These are phyloP conservation scores for Cryptotermes secundus DNA, from an alignment of 1,140 invertebrate species.

Conservation along the genomic window DNA sequence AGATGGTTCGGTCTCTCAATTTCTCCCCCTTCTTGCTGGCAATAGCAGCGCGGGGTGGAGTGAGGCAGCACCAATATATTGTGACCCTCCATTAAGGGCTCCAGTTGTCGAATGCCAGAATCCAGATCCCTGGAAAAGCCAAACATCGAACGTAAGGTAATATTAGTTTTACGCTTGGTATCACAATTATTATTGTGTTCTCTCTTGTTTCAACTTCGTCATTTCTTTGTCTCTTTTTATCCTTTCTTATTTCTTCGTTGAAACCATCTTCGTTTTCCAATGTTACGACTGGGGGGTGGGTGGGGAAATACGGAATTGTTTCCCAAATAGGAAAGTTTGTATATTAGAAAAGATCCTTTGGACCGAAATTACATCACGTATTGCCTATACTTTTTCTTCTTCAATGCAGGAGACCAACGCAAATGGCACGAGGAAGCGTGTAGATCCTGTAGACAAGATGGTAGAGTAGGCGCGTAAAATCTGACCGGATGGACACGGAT, in stretches of 20 bases:
- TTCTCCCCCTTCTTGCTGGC: background rate
- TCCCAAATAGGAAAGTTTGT: background rate
- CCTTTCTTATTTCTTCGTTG: background rate
- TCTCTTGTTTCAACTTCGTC: background rate
- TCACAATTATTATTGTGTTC: conserved; percentile 17
- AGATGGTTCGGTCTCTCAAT: background rate
- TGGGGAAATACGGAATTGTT: background rate
- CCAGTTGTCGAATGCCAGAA: background rate
- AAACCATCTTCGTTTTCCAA: background rate
- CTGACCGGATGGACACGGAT: too few relatives aligned
- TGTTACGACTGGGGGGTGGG: background rate
- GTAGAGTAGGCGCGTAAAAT: too few relatives aligned
- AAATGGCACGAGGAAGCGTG: background rate
- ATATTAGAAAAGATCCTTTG: background rate
- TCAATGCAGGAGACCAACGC: background rate
- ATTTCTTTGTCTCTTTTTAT: background rate
- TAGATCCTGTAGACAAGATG: background rate
- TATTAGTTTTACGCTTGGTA: background rate
- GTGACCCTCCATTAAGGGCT: background rate
- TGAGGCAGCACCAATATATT: background rate
- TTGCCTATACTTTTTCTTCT: background rate
- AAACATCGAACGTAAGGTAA: conserved; percentile 3
- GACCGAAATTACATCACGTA: background rate
- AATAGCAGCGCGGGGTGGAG: background rate
- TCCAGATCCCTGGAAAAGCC: background rate